A percentile compares a stretch with the other conserved stretches of the same genome.
Conservation (phyloP, 2,113 vertebrate genomes). For the Prunella fulvescens region DNA sequence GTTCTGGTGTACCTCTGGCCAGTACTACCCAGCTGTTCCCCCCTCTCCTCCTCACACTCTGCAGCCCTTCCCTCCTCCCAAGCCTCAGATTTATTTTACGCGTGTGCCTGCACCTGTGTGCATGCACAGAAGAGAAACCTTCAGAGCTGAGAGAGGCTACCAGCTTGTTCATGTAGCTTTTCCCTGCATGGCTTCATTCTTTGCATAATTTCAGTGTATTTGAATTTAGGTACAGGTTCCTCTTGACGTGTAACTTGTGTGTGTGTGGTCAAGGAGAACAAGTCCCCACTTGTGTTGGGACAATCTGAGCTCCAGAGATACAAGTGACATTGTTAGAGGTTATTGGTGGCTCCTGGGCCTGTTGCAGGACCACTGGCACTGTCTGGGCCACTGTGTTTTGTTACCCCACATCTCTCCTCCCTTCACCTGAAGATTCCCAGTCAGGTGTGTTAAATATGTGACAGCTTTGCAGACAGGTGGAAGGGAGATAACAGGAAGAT, state of each 20-base stretch:
- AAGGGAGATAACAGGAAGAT: not conserved
- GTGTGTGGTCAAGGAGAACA: not conserved
- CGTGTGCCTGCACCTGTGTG: not conserved
- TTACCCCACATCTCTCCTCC: not conserved
- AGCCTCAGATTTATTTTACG: not conserved
- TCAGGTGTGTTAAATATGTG: not conserved
- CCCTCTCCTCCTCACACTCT: not conserved
- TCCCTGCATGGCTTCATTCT: conserved; percentile 13
- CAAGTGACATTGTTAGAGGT: not conserved
- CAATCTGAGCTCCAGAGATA: not conserved
- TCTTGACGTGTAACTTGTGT: accelerated
- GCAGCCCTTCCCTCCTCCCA: not conserved
- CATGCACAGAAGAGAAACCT: not conserved
- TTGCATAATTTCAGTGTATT: not conserved
- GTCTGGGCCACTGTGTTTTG: not conserved
- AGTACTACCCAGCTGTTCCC: not conserved
- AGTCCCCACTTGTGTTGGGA: accelerated
- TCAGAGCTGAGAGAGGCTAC: not conserved
- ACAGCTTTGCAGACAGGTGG: not conserved
- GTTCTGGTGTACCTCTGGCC: not conserved
- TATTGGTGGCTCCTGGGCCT: not conserved
- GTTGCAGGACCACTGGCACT: not conserved
- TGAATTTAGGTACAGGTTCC: not conserved
- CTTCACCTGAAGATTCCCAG: not conserved
- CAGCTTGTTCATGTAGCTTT: not conserved